Percentiles rank a stretch among this genome's conserved stretches.
Conservation (phyloP, 2,113 vertebrate genomes). For the Hypanus sabinus region DNA sequence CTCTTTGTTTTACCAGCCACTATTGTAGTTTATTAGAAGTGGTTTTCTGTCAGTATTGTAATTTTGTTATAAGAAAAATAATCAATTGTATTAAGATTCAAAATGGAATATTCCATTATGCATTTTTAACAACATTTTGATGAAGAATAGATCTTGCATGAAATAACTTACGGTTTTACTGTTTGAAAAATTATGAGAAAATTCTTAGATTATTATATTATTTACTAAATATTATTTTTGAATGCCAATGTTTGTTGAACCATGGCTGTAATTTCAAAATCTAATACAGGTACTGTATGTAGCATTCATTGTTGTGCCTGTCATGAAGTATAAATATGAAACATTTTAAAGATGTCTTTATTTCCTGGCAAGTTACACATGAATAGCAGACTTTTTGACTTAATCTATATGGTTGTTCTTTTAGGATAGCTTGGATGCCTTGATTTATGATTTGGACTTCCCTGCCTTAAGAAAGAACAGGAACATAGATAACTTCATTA, state of each 20-base stretch:
- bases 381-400: neutral
- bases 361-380: neutral
- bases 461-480: conserved; percentile 98
- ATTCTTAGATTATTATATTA: neutral
- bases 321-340: neutral
- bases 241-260: no score
- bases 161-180: neutral
- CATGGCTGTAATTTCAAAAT: no score
- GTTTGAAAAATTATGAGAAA: neutral
- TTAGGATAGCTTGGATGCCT: conserved; percentile 92
- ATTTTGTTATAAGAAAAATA: neutral
- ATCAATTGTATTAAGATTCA: neutral
- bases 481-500: conserved; percentile 98
- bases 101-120: neutral
- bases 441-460: conserved; percentile 98
- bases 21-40: neutral
- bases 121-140: neutral
- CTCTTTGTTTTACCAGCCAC: neutral
- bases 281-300: no score
- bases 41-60: neutral
- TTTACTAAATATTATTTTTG: neutral
- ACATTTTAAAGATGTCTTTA: neutral
- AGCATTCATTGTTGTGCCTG: neutral
- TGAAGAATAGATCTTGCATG: neutral
- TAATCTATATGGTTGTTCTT: conserved; percentile 41